Evolutionary conservation across 2,888 invertebrate genomes (phyloP).

Genomic region (Iselma pallidipennis): DNA sequence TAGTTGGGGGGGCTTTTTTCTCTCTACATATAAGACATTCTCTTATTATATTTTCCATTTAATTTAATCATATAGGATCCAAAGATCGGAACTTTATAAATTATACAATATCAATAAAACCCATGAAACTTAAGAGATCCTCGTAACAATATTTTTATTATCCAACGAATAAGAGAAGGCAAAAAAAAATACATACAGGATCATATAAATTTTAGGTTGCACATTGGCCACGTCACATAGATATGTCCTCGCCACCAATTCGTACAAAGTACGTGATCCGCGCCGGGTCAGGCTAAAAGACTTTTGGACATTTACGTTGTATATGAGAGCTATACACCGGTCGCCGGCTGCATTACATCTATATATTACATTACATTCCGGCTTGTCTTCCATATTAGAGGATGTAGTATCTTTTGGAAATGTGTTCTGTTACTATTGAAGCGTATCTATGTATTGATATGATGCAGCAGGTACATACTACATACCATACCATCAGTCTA

Average conservation of each 20-base stretch:
- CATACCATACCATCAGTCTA: background rate
- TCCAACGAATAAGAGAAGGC: constrained; percentile 26
- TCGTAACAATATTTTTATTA: constrained; percentile 37
- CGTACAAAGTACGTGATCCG: constrained; percentile 48
- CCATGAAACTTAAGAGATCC: constrained; percentile 16
- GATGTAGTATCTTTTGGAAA: constrained; percentile 33
- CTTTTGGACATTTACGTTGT: constrained; percentile 52
- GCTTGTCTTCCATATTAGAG: constrained; percentile 43
- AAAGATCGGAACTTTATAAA: constrained; percentile 16
- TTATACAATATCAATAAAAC: constrained; percentile 21
- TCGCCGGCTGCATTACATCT: constrained; percentile 48
- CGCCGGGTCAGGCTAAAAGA: constrained; percentile 45
- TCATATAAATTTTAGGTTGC: constrained; percentile 50
- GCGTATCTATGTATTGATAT: constrained; percentile 40
- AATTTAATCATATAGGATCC: constrained; percentile 13
- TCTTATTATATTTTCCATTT: constrained; percentile 4
- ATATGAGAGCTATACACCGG: constrained; percentile 47
- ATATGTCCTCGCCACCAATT: constrained; percentile 49
- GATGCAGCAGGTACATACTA: constrained; percentile 37
- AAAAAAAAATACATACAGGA: constrained; percentile 37
- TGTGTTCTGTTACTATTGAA: constrained; percentile 23
- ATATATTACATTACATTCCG: constrained; percentile 43
- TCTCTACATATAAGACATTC: background rate
- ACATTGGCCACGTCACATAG: constrained; percentile 51
- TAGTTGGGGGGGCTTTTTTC: too few species aligned